These are phyloP conservation scores for Sorex fumeus DNA, from an alignment of 2,113 vertebrate genomes.

Conservation along the genomic window DNA sequence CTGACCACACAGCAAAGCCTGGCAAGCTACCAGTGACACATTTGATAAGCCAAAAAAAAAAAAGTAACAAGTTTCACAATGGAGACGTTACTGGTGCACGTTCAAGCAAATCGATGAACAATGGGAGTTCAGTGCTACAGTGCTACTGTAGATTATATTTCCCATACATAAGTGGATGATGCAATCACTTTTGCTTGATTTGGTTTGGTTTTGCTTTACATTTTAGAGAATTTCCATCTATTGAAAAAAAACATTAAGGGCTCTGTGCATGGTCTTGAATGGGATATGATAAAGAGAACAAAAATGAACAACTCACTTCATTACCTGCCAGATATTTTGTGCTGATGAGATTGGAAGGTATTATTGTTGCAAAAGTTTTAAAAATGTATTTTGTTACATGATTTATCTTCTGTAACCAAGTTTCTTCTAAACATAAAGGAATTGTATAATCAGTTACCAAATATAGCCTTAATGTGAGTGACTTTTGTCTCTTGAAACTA, in stretches of 20 bases:
- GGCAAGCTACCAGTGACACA: too few species aligned
- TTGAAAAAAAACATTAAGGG: neutral
- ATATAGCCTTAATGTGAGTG: conserved; percentile 13
- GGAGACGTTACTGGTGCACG: too few species aligned
- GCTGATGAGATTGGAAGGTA: too few species aligned
- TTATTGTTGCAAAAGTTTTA: too few species aligned
- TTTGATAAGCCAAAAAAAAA: too few species aligned
- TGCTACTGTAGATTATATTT: neutral
- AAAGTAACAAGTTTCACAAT: too few species aligned
- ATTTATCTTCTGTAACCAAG: conserved; percentile 17
- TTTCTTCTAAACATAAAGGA: conserved; percentile 7
- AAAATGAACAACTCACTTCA: neutral
- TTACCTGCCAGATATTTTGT: neutral
- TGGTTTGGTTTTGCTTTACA: neutral
- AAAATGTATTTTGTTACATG: neutral
- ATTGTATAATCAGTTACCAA: conserved; percentile 59
- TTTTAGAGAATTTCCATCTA: neutral
- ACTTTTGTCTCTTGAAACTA: conserved; percentile 61
- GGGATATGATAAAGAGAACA: neutral
- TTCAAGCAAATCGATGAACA: too few species aligned
- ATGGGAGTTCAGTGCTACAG: too few species aligned
- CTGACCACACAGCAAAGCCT: too few species aligned
- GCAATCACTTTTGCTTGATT: neutral
- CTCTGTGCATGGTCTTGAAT: neutral
- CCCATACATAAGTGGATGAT: neutral